phyloP scores from a whole-genome alignment of 2,113 vertebrate genomes.

The Climacteris rufus region DNA sequence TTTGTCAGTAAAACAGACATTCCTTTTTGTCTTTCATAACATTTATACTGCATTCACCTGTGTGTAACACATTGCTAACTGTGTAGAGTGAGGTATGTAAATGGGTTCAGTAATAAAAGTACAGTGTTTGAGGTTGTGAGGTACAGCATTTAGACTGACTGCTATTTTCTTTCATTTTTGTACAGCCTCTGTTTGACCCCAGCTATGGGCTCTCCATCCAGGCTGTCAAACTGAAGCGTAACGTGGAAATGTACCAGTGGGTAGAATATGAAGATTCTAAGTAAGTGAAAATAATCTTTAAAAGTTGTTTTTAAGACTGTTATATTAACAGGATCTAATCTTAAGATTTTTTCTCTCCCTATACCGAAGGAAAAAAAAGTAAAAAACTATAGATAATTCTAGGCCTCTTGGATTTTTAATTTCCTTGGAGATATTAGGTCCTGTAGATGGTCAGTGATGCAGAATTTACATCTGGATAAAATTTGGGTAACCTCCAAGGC shows the following conservation, averaged over 20 bases:
- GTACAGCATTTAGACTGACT: not conserved
- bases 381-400: rapidly evolving
- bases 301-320: not conserved
- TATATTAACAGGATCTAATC: not conserved
- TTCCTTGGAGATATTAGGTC: too few relatives aligned
- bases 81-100: not conserved
- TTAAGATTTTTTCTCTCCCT: not conserved
- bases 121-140: not conserved
- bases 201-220: slow-evolving; percentile 88
- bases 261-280: slow-evolving; percentile 88
- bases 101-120: not conserved
- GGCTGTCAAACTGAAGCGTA: slow-evolving; percentile 89
- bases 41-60: not conserved
- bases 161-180: not conserved
- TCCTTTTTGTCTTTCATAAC: not conserved
- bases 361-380: not conserved
- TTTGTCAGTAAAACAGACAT: not conserved
- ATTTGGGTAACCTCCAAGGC: too few relatives aligned
- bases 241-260: slow-evolving; percentile 99
- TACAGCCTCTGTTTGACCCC: slow-evolving; percentile 90
- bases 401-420: not conserved
- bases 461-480: too few relatives aligned
- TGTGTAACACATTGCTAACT: not conserved
- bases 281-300: slow-evolving; percentile 67
- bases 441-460: too few relatives aligned